A percentile compares a stretch with the other conserved stretches of the same genome.
Conservation (phyloP, 2,888 invertebrate species). For the Eumerus sabulonum region DNA sequence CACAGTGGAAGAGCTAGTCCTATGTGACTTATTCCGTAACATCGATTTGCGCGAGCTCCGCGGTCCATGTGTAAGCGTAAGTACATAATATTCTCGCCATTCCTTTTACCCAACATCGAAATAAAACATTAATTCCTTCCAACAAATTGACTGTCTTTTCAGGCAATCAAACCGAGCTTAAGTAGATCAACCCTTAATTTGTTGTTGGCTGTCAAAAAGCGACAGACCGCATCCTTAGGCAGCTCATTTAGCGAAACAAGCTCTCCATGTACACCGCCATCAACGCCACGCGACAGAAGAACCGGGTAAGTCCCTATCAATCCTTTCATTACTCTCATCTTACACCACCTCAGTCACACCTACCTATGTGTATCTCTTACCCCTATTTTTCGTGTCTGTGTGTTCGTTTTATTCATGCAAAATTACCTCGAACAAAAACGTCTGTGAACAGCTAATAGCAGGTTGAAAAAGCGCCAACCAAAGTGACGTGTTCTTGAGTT, state of each 20-base stretch:
- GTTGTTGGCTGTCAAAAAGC: slow-evolving; percentile 78
- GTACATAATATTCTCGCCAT: slow-evolving; percentile 71
- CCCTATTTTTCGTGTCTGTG: slow-evolving; percentile 38
- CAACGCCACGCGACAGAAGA: slow-evolving; percentile 78
- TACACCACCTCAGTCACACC: slow-evolving; percentile 33
- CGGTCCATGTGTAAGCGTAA: slow-evolving; percentile 88
- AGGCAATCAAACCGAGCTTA: slow-evolving; percentile 79
- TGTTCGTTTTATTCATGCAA: slow-evolving; percentile 62
- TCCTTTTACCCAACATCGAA: neutral
- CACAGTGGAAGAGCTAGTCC: slow-evolving; percentile 87
- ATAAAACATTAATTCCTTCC: neutral
- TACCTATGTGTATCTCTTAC: slow-evolving; percentile 18
- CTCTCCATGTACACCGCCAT: slow-evolving; percentile 79
- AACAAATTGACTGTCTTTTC: slow-evolving; percentile 25
- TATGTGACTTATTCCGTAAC: slow-evolving; percentile 91
- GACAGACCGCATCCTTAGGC: slow-evolving; percentile 78
- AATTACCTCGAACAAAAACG: slow-evolving; percentile 37
- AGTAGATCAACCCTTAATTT: slow-evolving; percentile 78
- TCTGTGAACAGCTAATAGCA: slow-evolving; percentile 12
- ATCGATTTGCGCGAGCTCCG: slow-evolving; percentile 93
- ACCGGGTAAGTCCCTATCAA: slow-evolving; percentile 75
- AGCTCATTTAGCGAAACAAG: slow-evolving; percentile 78
- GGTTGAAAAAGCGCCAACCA: slow-evolving; percentile 32
- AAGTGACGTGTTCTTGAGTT: slow-evolving; percentile 56
- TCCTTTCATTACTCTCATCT: slow-evolving; percentile 16